Conservation (phyloP, 2,113 vertebrate species). For the Dasyurus viverrinus region DNA sequence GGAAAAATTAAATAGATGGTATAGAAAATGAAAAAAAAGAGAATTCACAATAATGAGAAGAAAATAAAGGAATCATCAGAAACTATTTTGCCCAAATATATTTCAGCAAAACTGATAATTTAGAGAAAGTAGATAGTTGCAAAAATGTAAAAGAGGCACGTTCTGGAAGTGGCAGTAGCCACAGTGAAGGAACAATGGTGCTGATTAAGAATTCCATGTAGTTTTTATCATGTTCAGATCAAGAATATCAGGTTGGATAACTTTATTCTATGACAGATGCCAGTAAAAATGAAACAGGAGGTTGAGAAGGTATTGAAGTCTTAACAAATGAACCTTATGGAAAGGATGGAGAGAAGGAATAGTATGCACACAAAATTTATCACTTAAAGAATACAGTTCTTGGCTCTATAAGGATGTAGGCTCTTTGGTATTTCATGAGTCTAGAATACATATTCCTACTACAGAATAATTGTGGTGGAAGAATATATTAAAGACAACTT, state of each 20-base stretch:
- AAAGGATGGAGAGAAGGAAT: background rate
- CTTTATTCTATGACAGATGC: background rate
- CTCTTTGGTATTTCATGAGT: slow-evolving; percentile 94
- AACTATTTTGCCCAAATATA: background rate
- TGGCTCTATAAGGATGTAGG: slow-evolving; percentile 90
- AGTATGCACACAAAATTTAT: background rate
- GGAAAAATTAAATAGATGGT: background rate
- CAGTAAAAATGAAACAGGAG: background rate
- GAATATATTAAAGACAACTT: slow-evolving; percentile 97
- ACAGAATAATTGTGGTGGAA: slow-evolving; percentile 90
- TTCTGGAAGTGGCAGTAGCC: background rate
- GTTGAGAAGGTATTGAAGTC: background rate
- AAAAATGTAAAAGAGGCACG: background rate
- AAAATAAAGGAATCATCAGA: background rate
- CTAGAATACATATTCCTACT: slow-evolving; percentile 96
- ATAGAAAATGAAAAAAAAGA: background rate
- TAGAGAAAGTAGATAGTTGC: background rate
- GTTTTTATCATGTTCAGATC: background rate
- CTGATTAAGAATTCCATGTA: background rate
- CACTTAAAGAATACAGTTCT: slow-evolving; percentile 92
- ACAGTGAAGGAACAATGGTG: background rate
- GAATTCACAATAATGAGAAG: background rate
- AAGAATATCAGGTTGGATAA: background rate
- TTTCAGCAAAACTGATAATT: background rate
- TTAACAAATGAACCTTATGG: background rate